Conservation (phyloP, 2,888 invertebrate species). For the Amitus sp. region DNA sequence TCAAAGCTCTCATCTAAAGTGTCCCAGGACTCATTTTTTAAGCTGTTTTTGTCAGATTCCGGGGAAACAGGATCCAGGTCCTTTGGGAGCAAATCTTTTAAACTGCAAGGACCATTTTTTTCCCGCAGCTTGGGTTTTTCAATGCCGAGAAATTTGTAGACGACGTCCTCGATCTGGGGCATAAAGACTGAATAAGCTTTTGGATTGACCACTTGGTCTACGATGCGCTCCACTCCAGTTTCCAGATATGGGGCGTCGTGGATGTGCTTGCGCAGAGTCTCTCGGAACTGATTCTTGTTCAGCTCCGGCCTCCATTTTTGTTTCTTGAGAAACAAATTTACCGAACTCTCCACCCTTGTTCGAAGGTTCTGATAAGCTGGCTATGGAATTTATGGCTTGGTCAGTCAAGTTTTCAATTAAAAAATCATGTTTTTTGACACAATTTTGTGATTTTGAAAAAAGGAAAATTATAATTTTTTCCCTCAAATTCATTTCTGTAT, state of each 20-base stretch:
- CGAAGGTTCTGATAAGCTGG: conserved; percentile 94
- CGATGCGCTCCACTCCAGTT: conserved; percentile 92
- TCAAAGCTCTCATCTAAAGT: conserved; percentile 51
- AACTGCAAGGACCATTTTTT: conserved; percentile 56
- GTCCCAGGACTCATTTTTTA: conserved; percentile 60
- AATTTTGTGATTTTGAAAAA: no score
- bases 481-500: no score
- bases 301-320: conserved; percentile 88
- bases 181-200: conserved; percentile 89
- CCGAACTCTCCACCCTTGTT: conserved; percentile 88
- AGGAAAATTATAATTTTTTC: no score
- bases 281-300: conserved; percentile 92
- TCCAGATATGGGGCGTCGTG: conserved; percentile 91
- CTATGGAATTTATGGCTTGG: conserved; percentile 58
- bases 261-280: conserved; percentile 87
- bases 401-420: no score
- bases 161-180: conserved; percentile 90
- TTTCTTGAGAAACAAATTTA: conserved; percentile 82
- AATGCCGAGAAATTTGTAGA: conserved; percentile 87
- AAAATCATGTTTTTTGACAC: no score
- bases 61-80: conserved; percentile 86
- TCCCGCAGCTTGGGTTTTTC: conserved; percentile 72
- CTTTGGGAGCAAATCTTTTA: conserved; percentile 75
- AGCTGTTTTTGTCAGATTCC: conserved; percentile 76
- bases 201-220: conserved; percentile 95